These are phyloP conservation scores for Acleris emargana DNA, from an alignment of 2,888 invertebrate species.

Conservation along the genomic window DNA sequence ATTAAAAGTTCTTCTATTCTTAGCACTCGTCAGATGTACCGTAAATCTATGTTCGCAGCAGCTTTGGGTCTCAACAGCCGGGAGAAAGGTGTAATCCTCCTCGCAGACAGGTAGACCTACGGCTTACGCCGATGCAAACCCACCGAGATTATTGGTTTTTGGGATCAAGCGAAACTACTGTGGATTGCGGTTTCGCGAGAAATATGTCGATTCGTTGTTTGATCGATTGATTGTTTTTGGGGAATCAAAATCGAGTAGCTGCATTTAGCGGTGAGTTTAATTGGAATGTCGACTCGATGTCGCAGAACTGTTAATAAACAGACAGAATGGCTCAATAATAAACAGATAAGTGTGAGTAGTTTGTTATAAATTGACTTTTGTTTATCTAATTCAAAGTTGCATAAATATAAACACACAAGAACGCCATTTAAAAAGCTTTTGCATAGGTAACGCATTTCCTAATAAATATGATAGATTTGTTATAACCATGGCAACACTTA, in stretches of 20 bases:
- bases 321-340: too few species aligned
- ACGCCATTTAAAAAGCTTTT: too few species aligned
- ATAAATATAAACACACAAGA: too few species aligned
- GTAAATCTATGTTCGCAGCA: constrained; percentile 31
- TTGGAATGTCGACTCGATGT: too few species aligned
- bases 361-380: too few species aligned
- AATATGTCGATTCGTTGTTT: constrained; percentile 25
- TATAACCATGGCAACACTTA: too few species aligned
- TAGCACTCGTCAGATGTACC: constrained; percentile 17
- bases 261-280: too few species aligned
- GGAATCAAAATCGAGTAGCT: neutral
- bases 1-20: neutral
- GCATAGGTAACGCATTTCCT: too few species aligned
- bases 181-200: constrained; percentile 20
- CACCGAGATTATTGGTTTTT: constrained; percentile 35
- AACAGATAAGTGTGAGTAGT: too few species aligned
- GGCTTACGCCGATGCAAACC: constrained; percentile 34
- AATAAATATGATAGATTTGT: too few species aligned
- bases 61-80: constrained; percentile 23
- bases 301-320: too few species aligned
- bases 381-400: too few species aligned
- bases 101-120: constrained; percentile 25
- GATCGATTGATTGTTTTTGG: constrained; percentile 5
- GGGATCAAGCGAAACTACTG: constrained; percentile 34
- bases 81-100: constrained; percentile 30